phyloP scores from a whole-genome alignment of 2,113 vertebrate species.

The Fregata magnificens region DNA sequence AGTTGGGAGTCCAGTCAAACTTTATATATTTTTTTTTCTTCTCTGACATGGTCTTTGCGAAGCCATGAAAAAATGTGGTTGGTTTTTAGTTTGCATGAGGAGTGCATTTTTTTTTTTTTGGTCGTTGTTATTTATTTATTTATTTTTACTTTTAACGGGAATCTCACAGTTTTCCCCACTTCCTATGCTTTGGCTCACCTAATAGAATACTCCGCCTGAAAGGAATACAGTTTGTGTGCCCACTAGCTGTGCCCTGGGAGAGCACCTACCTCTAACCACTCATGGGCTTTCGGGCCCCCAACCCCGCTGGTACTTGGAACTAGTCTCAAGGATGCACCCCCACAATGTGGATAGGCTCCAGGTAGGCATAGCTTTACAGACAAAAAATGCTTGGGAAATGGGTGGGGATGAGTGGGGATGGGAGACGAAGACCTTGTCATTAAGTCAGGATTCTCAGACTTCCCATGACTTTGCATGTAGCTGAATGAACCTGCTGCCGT shows the following conservation, averaged over 20 bases:
- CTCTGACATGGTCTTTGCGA: neutral
- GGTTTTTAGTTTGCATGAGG: neutral
- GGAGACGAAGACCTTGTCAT: neutral
- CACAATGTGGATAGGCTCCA: fast-evolving
- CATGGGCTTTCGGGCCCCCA: neutral
- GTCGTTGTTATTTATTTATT: no score
- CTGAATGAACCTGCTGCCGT: neutral
- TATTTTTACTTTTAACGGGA: fast-evolving
- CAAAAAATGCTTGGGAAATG: neutral
- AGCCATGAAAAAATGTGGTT: neutral
- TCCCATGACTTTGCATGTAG: neutral
- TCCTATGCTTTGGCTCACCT: neutral
- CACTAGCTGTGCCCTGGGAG: neutral
- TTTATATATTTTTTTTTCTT: neutral
- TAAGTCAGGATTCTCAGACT: neutral
- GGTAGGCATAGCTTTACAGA: neutral
- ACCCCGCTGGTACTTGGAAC: fast-evolving
- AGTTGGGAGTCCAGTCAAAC: neutral
- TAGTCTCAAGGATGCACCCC: neutral
- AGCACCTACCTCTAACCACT: fast-evolving
- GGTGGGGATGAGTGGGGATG: neutral
- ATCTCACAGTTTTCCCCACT: neutral
- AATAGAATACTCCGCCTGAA: neutral
- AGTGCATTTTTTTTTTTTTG: neutral
- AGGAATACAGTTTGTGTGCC: neutral